Percentiles rank a stretch among this genome's conserved stretches.
Conservation (phyloP, 2,113 vertebrate genomes). For the Pandion haliaetus region DNA sequence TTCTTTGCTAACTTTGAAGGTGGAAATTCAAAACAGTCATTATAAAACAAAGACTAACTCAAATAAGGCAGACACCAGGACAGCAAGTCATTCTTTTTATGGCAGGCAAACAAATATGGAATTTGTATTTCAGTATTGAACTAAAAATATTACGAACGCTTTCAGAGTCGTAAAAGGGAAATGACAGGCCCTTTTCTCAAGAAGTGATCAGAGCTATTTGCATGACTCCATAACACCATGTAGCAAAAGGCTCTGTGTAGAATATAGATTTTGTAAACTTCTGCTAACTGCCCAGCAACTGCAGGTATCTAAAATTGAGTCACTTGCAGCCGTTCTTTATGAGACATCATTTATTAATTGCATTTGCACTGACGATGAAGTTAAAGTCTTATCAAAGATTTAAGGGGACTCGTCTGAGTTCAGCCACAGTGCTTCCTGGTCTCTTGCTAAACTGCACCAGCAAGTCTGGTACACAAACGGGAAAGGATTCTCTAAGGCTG, state of each 20-base stretch:
- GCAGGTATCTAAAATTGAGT: not conserved
- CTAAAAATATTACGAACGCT: not conserved
- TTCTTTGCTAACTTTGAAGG: not conserved
- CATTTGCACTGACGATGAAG: not conserved
- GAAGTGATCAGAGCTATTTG: not conserved
- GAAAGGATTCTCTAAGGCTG: not conserved
- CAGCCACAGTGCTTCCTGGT: not conserved
- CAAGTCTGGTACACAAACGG: not conserved
- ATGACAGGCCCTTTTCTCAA: not conserved
- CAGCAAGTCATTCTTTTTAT: not conserved
- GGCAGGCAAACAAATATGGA: not conserved
- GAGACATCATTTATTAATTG: not conserved
- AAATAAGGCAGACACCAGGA: not conserved
- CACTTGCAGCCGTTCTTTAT: not conserved
- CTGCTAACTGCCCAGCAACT: not conserved
- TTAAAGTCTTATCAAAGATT: not conserved
- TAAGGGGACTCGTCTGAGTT: not conserved
- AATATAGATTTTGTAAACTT: not conserved
- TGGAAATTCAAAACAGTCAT: not conserved
- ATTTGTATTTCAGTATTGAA: not conserved
- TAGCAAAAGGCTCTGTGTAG: not conserved
- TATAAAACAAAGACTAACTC: not conserved
- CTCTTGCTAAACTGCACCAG: not conserved
- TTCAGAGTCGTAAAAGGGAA: not conserved
- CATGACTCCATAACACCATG: fast-evolving